Conservation (phyloP, 2,888 invertebrate species). For the Odontocolon sp. region DNA sequence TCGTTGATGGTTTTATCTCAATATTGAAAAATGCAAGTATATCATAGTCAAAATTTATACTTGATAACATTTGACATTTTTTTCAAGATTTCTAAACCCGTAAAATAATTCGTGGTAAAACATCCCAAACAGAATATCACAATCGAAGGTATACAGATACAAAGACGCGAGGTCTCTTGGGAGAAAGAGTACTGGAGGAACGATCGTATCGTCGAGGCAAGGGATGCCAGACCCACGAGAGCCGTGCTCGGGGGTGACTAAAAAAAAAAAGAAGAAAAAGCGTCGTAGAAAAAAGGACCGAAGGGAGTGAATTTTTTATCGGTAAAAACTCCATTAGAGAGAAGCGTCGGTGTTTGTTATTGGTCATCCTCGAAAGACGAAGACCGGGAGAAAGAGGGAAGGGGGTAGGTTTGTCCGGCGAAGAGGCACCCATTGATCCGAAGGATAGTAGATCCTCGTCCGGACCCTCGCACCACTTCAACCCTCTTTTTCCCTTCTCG, state of each 20-base stretch:
- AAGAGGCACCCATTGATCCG: conserved; percentile 75
- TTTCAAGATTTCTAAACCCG: no score
- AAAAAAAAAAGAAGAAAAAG: conserved; percentile 53
- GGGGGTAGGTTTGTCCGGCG: conserved; percentile 73
- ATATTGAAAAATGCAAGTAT: no score
- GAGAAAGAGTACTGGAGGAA: conserved; percentile 31
- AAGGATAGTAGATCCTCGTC: conserved; percentile 72
- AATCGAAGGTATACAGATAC: not conserved
- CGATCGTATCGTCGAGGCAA: conserved; percentile 41
- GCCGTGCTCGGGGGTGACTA: conserved; percentile 50
- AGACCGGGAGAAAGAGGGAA: conserved; percentile 24
- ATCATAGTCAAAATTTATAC: no score
- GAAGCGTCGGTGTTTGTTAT: conserved; percentile 79
- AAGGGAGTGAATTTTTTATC: conserved; percentile 80
- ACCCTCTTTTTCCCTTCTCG: conserved; percentile 62
- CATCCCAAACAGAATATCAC: not conserved
- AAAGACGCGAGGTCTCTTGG: conserved; percentile 38
- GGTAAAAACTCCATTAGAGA: conserved; percentile 81
- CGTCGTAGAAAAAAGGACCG: conserved; percentile 68
- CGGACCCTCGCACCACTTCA: conserved; percentile 54
- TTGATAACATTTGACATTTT: no score
- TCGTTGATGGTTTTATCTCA: no score
- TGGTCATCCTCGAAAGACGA: conserved; percentile 78
- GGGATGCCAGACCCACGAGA: conserved; percentile 37
- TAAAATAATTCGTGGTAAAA: not conserved